phyloP scores from a whole-genome alignment of 2,113 vertebrate genomes.

The Uria lomvia region DNA sequence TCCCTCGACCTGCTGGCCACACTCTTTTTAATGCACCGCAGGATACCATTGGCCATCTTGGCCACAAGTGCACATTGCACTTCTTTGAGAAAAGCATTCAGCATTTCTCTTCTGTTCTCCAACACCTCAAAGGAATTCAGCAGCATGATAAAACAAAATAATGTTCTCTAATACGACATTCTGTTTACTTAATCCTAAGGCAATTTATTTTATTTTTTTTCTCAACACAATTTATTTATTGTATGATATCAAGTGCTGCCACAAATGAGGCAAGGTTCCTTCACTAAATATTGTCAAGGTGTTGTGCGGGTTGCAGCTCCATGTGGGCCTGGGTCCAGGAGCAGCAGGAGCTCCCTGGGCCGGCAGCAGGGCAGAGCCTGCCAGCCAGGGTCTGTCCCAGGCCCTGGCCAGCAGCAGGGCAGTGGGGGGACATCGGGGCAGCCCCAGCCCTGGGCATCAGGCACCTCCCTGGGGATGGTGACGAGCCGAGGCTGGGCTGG shows the following conservation, averaged over 20 bases:
- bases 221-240: background rate
- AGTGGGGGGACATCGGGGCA: fast-evolving
- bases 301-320: background rate
- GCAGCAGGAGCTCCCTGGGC: background rate
- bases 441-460: fast-evolving
- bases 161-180: background rate
- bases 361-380: background rate
- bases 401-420: background rate
- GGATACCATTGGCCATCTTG: background rate
- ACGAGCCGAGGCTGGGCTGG: background rate
- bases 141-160: background rate
- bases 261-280: background rate
- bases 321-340: too few relatives aligned
- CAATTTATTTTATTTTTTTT: background rate
- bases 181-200: background rate
- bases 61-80: background rate
- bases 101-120: background rate
- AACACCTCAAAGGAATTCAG: background rate
- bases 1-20: background rate
- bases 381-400: background rate
- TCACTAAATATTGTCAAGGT: background rate
- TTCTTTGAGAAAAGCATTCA: background rate
- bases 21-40: background rate
- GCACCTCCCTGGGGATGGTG: too few relatives aligned
- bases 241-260: background rate